Conservation (phyloP, 2,797 vertebrate species). For the Tinamus major region DNA sequence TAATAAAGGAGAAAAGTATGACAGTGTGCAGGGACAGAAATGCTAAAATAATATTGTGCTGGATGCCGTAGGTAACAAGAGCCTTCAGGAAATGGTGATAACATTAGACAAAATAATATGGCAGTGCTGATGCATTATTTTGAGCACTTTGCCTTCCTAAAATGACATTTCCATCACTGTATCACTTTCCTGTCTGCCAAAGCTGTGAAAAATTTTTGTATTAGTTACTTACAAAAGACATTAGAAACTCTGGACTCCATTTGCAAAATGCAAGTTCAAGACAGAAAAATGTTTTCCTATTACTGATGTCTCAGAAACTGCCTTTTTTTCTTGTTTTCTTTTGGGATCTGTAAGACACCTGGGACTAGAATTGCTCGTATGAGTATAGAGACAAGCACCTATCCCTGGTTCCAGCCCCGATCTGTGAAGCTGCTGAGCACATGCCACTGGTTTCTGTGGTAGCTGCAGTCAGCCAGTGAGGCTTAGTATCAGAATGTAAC, state of each 20-base stretch:
- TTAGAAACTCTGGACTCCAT: neutral
- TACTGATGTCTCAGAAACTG: neutral
- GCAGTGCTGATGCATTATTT: neutral
- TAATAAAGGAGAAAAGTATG: neutral
- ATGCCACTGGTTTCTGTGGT: neutral
- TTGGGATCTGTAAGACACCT: neutral
- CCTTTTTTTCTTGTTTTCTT: neutral
- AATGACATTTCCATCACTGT: neutral
- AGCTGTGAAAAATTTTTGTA: neutral
- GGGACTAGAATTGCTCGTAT: neutral
- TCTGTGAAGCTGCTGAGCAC: neutral
- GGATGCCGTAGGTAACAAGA: neutral
- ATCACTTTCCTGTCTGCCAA: neutral
- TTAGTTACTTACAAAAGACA: neutral
- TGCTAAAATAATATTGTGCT: neutral
- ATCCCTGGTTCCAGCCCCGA: neutral
- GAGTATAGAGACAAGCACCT: neutral
- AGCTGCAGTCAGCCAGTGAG: neutral
- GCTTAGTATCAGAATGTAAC: neutral
- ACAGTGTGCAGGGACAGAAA: neutral
- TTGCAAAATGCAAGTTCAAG: neutral
- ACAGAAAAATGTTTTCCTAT: neutral
- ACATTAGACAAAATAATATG: neutral
- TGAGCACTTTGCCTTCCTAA: neutral
- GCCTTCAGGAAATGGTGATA: neutral